Evolutionary conservation across 2,113 vertebrate genomes (phyloP).

Genomic region (Neopipo cinnamomea): DNA sequence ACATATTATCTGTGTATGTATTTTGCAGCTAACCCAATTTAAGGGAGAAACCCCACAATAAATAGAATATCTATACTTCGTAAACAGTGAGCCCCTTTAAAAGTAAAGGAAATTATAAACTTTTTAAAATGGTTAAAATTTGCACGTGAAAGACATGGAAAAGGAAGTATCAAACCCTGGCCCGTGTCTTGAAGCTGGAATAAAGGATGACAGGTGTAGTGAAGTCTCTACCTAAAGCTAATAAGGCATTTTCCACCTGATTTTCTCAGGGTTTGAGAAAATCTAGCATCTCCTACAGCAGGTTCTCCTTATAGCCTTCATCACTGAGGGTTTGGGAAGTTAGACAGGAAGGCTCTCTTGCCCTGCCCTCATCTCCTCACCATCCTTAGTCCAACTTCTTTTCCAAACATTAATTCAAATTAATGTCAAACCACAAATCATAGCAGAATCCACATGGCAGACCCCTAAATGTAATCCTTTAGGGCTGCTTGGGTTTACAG

Average conservation of each 20-base stretch:
- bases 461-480: neutral
- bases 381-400: neutral
- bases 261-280: neutral
- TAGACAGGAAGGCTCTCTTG: neutral
- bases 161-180: neutral
- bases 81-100: neutral
- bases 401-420: neutral
- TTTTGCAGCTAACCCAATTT: conserved; percentile 2
- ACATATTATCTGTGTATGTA: neutral
- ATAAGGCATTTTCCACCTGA: neutral
- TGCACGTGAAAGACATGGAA: neutral
- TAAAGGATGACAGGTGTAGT: neutral
- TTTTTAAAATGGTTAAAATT: neutral
- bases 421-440: neutral
- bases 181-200: neutral
- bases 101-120: neutral
- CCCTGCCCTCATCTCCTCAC: neutral
- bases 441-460: neutral
- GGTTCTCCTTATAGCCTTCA: neutral
- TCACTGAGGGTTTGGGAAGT: neutral
- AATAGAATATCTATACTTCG: neutral
- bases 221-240: neutral
- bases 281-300: neutral
- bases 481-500: neutral
- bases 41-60: neutral